A percentile compares a stretch with the other conserved stretches of the same genome.
Conservation (phyloP, 2,113 vertebrate genomes). For the Scopus umbretta region DNA sequence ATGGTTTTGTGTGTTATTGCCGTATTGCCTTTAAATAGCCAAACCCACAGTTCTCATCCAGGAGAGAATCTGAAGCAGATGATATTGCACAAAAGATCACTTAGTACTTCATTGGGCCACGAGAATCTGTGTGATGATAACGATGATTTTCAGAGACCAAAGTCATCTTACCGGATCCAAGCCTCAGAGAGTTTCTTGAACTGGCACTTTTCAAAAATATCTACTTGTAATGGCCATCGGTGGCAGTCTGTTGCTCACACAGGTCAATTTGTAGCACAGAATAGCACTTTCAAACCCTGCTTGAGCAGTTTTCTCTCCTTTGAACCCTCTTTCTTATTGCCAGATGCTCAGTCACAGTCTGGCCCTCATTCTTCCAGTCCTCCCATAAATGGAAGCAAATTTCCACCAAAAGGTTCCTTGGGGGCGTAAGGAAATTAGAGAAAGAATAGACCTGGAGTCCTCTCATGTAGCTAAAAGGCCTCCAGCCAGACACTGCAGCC, state of each 20-base stretch:
- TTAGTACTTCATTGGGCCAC: neutral
- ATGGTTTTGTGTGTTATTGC: neutral
- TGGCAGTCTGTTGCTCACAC: neutral
- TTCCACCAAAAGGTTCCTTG: slow-evolving; percentile 37
- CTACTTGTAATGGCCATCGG: neutral
- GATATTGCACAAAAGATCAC: neutral
- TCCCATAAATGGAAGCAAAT: slow-evolving; percentile 18
- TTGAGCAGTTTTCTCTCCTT: slow-evolving; percentile 18
- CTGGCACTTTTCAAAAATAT: neutral
- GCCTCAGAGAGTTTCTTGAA: neutral
- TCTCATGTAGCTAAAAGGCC: neutral
- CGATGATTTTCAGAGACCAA: neutral
- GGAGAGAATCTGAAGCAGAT: neutral
- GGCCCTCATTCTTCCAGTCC: neutral
- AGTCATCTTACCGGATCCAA: neutral
- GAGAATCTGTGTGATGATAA: neutral
- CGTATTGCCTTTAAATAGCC: neutral
- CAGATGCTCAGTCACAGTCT: slow-evolving; percentile 30
- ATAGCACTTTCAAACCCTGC: neutral
- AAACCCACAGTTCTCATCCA: neutral
- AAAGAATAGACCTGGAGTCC: neutral
- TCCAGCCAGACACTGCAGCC: neutral
- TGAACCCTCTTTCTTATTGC: slow-evolving; percentile 5
- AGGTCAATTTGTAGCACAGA: neutral
- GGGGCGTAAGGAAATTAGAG: slow-evolving; percentile 27